phyloP scores from a whole-genome alignment of 2,888 invertebrate genomes.

The Tetragonisca angustula region DNA sequence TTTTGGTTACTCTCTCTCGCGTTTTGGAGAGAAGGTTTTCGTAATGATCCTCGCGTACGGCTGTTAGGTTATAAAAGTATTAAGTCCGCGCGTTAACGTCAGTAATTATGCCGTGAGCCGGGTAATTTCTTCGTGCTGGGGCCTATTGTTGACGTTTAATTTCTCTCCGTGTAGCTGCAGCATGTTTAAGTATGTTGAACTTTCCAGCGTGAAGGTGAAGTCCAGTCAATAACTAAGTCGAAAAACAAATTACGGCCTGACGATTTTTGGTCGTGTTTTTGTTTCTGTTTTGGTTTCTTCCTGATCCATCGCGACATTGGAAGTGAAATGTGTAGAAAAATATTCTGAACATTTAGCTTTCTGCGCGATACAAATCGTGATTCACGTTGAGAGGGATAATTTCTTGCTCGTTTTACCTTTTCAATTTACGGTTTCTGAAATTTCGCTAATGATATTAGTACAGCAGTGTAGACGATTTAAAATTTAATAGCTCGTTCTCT shows the following conservation, averaged over 20 bases:
- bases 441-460: neutral
- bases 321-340: too few species aligned
- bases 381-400: neutral
- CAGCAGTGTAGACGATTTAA: neutral
- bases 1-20: neutral
- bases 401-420: too few species aligned
- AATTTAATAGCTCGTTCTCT: neutral
- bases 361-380: neutral
- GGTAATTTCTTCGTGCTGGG: constrained; percentile 50
- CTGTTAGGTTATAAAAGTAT: constrained; percentile 31
- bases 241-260: constrained; percentile 47
- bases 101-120: constrained; percentile 58
- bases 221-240: constrained; percentile 40
- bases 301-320: too few species aligned
- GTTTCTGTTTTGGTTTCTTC: neutral
- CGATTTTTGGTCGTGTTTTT: constrained; percentile 18
- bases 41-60: neutral
- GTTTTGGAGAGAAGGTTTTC: neutral
- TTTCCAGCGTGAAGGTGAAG: constrained; percentile 61
- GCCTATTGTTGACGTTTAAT: constrained; percentile 61
- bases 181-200: constrained; percentile 49
- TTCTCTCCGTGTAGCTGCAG: constrained; percentile 40
- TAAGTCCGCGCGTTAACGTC: constrained; percentile 36
- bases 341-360: neutral
- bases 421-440: neutral